These are phyloP conservation scores for Electrona antarctica DNA, from an alignment of 2,113 vertebrate species.

Conservation along the genomic window DNA sequence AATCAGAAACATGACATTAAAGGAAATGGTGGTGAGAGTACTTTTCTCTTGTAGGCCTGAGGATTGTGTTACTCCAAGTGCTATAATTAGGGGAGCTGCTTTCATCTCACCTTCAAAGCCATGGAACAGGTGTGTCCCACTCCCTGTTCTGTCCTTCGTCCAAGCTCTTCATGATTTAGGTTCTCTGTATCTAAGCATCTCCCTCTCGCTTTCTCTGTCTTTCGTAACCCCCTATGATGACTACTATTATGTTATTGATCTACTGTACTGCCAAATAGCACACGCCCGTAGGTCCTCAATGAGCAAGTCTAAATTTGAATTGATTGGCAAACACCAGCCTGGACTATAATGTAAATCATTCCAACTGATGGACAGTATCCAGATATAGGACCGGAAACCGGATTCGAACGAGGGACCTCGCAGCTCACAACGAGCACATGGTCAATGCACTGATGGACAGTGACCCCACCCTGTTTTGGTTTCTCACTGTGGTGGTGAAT, in stretches of 20 bases:
- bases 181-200: not conserved
- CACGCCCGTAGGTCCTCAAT: too few species aligned
- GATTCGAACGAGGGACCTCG: too few species aligned
- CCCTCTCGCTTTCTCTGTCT: not conserved
- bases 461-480: too few species aligned
- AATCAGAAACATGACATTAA: slow-evolving; percentile 47
- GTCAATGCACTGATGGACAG: too few species aligned
- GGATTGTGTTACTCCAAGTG: slow-evolving; percentile 62
- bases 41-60: slow-evolving; percentile 24
- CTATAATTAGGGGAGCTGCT: slow-evolving; percentile 64
- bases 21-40: slow-evolving; percentile 16
- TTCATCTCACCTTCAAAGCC: slow-evolving; percentile 80
- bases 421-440: too few species aligned
- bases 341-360: too few species aligned
- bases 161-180: slow-evolving; percentile 16
- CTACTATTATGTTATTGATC: not conserved
- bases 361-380: too few species aligned
- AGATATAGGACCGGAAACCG: too few species aligned
- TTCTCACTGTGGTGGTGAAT: too few species aligned
- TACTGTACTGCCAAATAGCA: not conserved
- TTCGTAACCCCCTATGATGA: not conserved
- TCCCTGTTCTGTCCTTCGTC: slow-evolving; percentile 30
- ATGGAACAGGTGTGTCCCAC: slow-evolving; percentile 73
- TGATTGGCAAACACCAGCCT: too few species aligned
- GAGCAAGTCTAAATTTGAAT: too few species aligned